Percentiles rank a stretch among this genome's conserved stretches.
phyloP scores from a whole-genome alignment of 2,888 invertebrate species.

The Rhamphomyia laevipes region DNA sequence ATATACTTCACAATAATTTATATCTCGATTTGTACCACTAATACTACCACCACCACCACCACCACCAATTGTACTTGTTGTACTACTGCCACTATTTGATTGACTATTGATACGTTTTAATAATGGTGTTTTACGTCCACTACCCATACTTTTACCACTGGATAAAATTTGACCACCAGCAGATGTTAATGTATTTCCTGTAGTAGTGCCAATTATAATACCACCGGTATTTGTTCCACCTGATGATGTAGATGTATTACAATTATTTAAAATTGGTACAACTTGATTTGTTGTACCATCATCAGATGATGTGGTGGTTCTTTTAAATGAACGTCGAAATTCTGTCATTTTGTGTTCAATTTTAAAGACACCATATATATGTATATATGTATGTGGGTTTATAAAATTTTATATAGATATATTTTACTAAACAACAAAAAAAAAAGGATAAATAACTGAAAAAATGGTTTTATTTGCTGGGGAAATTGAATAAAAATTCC shows the following conservation, averaged over 20 bases:
- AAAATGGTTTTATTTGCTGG: too few relatives aligned
- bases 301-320: background rate
- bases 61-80: constrained; percentile 1
- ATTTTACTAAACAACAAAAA: too few relatives aligned
- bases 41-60: constrained; percentile 26
- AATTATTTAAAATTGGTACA: too few relatives aligned
- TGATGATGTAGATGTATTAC: too few relatives aligned
- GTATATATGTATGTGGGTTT: too few relatives aligned
- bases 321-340: constrained; percentile 1
- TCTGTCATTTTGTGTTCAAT: background rate
- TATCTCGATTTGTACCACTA: constrained; percentile 1
- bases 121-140: constrained; percentile 15
- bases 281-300: background rate
- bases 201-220: background rate
- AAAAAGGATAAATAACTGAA: too few relatives aligned
- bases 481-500: too few relatives aligned
- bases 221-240: background rate
- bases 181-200: background rate
- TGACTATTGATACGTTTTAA: constrained; percentile 29
- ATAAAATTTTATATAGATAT: too few relatives aligned
- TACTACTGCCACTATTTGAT: constrained; percentile 19
- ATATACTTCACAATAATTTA: constrained; percentile 27
- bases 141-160: background rate
- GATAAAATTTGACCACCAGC: background rate
- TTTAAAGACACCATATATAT: too few relatives aligned